Base-by-base conservation (phyloP, 92 coral and sea anemone genomes). In the Pocillopora grandis region DNA sequence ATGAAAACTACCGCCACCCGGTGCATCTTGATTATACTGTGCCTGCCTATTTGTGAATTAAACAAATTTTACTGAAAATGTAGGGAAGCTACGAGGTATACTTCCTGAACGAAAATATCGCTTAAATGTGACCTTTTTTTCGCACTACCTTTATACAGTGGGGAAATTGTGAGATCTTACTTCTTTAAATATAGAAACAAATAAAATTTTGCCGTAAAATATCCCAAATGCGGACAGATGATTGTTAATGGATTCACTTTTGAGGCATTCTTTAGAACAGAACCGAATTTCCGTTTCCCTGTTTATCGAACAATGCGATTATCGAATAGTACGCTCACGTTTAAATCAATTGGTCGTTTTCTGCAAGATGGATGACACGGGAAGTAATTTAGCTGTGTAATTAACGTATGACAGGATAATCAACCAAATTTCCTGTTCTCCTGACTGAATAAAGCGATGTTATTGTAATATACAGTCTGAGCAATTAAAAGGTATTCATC, bases 361-460 rank as follows among this genome's bases (percentile, higher is more conserved):
- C 55, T 18, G 19, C 20, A 21, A 19, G 1, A 67, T 80, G 36
- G 37, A 14, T 18, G 37, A 48, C 35, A 19, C 19, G 18, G 74
- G n/a, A 58, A 80, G 18, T 36, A 23, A 18, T 36, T 69, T 27
- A 65, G 20, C 20, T 37, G 55, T 35, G 52, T 71, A 70, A 81
- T 71, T 81, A 71, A 33, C 58, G 21, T 75, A 19, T 58, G 61
- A 70, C 70, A 31, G 23, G 59, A n/a, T 59, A 33, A 58, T 21
- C n/a, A 15, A 49, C 0, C 21, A 17, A 58, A 71, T 81, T 81
- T 81, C 85, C 85, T 81, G 69, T 71, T 59, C 85, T 61, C 48
- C 36, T 27, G n/a, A n/a, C 59, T 59, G 42, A 70, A 37, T 70
- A 4, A n/a, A 17, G 55, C 19, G 57, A 5, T 27, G 33, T 31